Conservation (phyloP, 2,888 invertebrate genomes). For the Lasioglossum pauxillum region DNA sequence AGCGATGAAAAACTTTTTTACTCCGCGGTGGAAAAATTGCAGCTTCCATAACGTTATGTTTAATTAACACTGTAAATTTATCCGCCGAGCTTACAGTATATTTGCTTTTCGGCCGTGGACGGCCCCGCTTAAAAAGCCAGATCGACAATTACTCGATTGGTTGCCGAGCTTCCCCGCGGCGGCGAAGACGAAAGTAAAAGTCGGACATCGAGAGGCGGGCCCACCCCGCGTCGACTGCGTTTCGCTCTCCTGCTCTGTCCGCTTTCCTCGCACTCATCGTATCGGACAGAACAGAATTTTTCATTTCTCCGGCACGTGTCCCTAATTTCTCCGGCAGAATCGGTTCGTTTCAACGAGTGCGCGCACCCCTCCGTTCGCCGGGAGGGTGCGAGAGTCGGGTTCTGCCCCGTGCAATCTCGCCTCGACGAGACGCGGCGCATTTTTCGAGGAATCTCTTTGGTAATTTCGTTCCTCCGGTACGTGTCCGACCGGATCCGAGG, state of each 20-base stretch:
- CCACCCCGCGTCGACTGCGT: background rate
- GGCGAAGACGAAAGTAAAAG: background rate
- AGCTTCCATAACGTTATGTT: too few species aligned
- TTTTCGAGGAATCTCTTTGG: constrained; percentile 8
- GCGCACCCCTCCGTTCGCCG: constrained; percentile 16
- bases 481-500: too few species aligned
- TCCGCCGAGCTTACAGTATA: too few species aligned
- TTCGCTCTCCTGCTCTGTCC: background rate
- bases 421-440: background rate
- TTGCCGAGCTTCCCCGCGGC: background rate
- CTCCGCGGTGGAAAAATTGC: too few species aligned
- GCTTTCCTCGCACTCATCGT: background rate
- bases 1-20: too few species aligned
- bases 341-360: constrained; percentile 35
- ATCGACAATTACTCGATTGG: background rate
- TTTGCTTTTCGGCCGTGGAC: too few species aligned
- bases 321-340: constrained; percentile 12
- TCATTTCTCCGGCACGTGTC: constrained; percentile 40
- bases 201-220: background rate
- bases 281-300: constrained; percentile 27
- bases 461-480: background rate
- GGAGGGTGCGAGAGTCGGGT: constrained; percentile 3
- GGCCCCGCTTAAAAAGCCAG: too few species aligned
- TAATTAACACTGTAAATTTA: too few species aligned
- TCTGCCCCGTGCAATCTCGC: background rate